Evolutionary conservation across 2,888 invertebrate genomes (phyloP), one percentile per base, ranked within the genome.

Genomic region (Gari tellinella): DNA sequence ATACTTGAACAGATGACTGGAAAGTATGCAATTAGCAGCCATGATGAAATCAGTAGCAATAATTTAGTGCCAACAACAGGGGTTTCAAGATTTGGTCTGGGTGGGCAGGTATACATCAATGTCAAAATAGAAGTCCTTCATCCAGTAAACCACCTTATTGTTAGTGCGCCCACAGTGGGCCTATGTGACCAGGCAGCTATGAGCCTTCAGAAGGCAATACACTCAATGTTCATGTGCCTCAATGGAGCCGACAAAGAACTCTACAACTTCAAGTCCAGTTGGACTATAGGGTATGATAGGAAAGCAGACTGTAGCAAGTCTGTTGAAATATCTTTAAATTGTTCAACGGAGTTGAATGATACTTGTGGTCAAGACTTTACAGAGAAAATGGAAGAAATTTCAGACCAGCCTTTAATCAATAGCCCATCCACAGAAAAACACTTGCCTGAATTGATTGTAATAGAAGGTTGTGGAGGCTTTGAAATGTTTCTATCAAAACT

Each of bases 121-220:
- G 19, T 80, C 1, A 51, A 61, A 25, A 5, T 74, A 1, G 23
- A 23, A 12, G 40, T 45, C 25, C 3, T 12, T 15, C 17, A 31
- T 5, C 15, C 41, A 12, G 37, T 73, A 17, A 78, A 74, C 37
- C 70, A 78, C 48, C 37, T 74, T 19, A 53, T 78, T 21, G 43
- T 84, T 25, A 78, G 82, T 73, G 81, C 80, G 41, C 83, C 83
- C 25, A 82, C 80, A 8, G 72, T 77, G n/a, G 80, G 81, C 17
- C 49, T 84, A 2, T 80, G 80, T 67, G 68, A 72, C 45, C 80
- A 81, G 53, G 45, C 75, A 15, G 72, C 60, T 10, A 25, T 76
- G 2, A 43, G 68, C 2, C 19, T 73, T 12, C 68, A 72, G 19
- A 81, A 81, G 58, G 80, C 77, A 14, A n/a, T 81, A 4, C 73